Conservation (phyloP, 2,797 vertebrate species). For the Diplodus sargus region DNA sequence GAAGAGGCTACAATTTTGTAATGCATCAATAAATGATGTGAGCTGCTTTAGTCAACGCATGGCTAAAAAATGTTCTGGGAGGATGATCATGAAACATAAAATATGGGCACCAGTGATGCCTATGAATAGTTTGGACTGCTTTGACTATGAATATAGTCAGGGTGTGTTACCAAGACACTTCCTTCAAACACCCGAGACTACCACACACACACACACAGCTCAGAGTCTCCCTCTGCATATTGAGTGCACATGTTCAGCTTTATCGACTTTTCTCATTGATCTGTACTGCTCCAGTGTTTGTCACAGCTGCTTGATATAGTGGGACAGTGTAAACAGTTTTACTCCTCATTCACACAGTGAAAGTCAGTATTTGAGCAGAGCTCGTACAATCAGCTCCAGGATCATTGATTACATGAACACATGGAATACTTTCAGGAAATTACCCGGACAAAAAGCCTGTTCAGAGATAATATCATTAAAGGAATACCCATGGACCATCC, state of each 20-base stretch:
- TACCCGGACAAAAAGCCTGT: background rate
- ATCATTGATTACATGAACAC: slow-evolving; percentile 10
- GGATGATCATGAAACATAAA: slow-evolving; percentile 66
- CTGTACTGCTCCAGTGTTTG: slow-evolving; percentile 36
- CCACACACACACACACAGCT: slow-evolving; percentile 2
- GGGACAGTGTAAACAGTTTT: slow-evolving; percentile 50
- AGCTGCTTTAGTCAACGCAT: slow-evolving; percentile 58
- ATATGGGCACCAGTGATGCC: slow-evolving; percentile 50
- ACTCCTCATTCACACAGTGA: background rate
- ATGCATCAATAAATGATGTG: slow-evolving; percentile 71
- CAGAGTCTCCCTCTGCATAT: slow-evolving; percentile 39
- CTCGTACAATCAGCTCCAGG: background rate
- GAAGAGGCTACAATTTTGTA: slow-evolving; percentile 53
- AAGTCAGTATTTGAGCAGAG: slow-evolving; percentile 26
- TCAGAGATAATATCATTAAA: background rate
- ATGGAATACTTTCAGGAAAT: background rate
- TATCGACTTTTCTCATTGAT: slow-evolving; percentile 64
- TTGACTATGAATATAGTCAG: slow-evolving; percentile 45
- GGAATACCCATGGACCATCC: too few relatives aligned
- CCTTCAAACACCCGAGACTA: background rate
- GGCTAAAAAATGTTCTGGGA: slow-evolving; percentile 66
- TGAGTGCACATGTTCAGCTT: slow-evolving; percentile 46
- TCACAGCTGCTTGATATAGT: slow-evolving; percentile 37
- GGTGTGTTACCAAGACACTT: slow-evolving; percentile 36
- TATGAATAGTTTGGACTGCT: slow-evolving; percentile 61